phyloP scores from a whole-genome alignment of 2,888 invertebrate genomes.

The Sphecodes monilicornis region DNA sequence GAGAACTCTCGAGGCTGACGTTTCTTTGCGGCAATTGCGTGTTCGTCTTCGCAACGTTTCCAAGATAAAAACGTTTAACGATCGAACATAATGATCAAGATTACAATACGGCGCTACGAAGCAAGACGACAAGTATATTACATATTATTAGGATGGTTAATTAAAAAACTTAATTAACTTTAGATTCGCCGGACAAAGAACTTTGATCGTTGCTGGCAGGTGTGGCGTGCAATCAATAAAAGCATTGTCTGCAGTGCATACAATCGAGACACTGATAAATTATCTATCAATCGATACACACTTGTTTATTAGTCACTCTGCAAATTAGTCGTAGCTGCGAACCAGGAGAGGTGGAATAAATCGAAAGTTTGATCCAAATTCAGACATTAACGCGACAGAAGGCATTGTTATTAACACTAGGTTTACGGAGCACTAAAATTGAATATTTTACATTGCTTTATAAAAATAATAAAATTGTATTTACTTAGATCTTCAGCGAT shows the following conservation, averaged over 20 bases:
- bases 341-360: neutral
- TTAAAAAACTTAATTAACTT: constrained; percentile 22
- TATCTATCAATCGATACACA: neutral
- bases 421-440: too few species aligned
- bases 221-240: constrained; percentile 30
- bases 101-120: neutral
- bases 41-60: neutral
- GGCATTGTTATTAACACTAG: too few species aligned
- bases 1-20: neutral
- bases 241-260: constrained; percentile 6
- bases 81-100: neutral
- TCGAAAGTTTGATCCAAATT: neutral
- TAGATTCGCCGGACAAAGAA: neutral
- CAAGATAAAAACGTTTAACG: neutral
- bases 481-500: too few species aligned
- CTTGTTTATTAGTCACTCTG: neutral
- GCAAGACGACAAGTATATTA: neutral
- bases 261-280: constrained; percentile 14
- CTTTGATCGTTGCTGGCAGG: constrained; percentile 22
- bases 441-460: too few species aligned
- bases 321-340: neutral
- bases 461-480: too few species aligned
- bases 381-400: neutral
- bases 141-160: neutral
- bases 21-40: neutral